These are phyloP conservation scores for Rhizoglyphus robini DNA, from an alignment of 1,140 invertebrate genomes.

Conservation along the genomic window DNA sequence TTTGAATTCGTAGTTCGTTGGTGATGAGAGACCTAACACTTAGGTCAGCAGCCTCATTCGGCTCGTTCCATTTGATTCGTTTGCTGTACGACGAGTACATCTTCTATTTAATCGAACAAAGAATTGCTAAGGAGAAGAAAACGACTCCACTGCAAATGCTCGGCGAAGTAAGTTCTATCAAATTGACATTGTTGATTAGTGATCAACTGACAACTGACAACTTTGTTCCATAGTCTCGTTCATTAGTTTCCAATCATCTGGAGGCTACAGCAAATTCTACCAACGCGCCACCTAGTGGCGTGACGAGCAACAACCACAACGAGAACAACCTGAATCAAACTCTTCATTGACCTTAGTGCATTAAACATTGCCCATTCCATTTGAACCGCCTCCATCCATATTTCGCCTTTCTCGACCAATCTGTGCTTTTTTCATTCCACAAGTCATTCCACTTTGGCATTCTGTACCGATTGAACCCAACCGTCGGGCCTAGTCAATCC, in stretches of 20 bases:
- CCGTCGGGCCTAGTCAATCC: too few relatives aligned
- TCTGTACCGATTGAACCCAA: too few relatives aligned
- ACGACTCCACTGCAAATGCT: slow-evolving; percentile 59
- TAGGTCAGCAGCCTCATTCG: slow-evolving; percentile 91
- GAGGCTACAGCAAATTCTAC: neutral
- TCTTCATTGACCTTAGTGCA: neutral
- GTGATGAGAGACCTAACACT: slow-evolving; percentile 87
- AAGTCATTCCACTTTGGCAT: neutral
- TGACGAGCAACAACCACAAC: neutral
- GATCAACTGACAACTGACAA: neutral
- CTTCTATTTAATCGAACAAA: slow-evolving; percentile 94
- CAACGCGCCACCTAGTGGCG: neutral
- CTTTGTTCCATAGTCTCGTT: neutral
- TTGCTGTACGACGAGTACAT: slow-evolving; percentile 97
- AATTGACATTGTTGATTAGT: neutral
- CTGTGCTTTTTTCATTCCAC: neutral
- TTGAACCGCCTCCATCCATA: neutral
- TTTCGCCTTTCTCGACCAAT: neutral
- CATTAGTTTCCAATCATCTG: neutral
- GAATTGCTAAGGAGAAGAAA: slow-evolving; percentile 75
- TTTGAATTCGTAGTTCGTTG: slow-evolving; percentile 56
- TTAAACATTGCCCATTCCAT: neutral
- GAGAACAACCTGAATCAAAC: neutral
- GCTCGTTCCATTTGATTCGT: slow-evolving; percentile 94
- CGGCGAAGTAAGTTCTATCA: slow-evolving; percentile 15